phyloP scores from a whole-genome alignment of 2,888 invertebrate species.

The Branchellion lobata region DNA sequence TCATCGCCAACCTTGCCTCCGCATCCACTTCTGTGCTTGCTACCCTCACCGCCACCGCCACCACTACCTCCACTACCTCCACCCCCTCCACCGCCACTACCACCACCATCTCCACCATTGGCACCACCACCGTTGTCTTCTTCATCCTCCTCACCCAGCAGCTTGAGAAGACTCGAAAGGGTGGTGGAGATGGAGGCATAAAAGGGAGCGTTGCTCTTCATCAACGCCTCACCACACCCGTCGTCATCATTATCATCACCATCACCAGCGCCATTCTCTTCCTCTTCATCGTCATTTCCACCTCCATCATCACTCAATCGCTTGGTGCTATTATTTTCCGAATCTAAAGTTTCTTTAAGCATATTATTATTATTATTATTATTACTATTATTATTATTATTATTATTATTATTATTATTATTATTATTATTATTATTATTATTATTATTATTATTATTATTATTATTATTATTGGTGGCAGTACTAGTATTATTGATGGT shows the following conservation, averaged over 20 bases:
- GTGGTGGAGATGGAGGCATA: neutral
- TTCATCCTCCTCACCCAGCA: no score
- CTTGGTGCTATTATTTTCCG: neutral
- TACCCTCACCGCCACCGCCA: no score
- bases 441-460: no score
- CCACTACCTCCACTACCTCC: no score
- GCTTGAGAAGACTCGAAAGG: neutral
- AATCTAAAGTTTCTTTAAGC: neutral
- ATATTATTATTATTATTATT: neutral
- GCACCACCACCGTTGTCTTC: no score
- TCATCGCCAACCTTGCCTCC: no score
- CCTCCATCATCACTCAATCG: conserved; percentile 55
- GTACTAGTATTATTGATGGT: no score
- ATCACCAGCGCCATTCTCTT: conserved; percentile 67
- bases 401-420: neutral
- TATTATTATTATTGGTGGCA: no score
- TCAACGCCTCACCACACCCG: neutral
- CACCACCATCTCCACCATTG: no score
- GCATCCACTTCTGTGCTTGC: no score
- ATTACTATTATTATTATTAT: neutral
- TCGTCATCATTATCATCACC: conserved; percentile 62
- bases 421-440: no score
- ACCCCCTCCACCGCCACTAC: no score
- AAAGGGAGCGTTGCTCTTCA: neutral
- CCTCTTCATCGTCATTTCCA: conserved; percentile 66